Base-by-base conservation (phyloP, 2,888 invertebrate genomes). In the Drosophila multiciliata region DNA sequence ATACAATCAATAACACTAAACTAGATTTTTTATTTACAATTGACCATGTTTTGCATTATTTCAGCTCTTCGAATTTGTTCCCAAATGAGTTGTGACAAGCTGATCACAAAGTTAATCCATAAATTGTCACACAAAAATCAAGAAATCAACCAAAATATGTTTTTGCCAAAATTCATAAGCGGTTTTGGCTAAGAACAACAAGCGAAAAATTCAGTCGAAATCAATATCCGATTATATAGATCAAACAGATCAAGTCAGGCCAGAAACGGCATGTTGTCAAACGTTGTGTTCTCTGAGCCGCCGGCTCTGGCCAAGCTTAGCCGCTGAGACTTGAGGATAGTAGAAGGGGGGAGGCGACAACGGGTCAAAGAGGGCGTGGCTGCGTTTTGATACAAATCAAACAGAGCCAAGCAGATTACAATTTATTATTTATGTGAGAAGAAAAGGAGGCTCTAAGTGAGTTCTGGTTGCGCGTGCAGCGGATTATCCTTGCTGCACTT, bases 141-240 rank as follows among this genome's bases (percentile, higher is more conserved):
- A 75, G n/a, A 83, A 82, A 88, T 85, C 80, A 75, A 90, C 84
- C 91, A 91, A 91, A 91, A 91, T 91, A 91, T 91, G 89, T 80
- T 87, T 66, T 57, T n/a, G 75, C 68, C 82, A 64, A 80, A 75
- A 75, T 74, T 15, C 67, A 50, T 78, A 82, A 87, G 78, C 75
- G 81, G 38, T 67, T 74, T 57, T 40, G 48, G 20, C 52, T 57
- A 50, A 63, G 59, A 61, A 40, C 35, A 40, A 42, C 20, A 45
- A 50, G 48, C 48, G 29, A n/a, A 57, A 29, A 75, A 81, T 83
- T 91, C 86, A 75, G 60, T 74, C 71, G 90, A 87, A 90, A 87
- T 87, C 82, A 80, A 90, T 87, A 91, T 90, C 91, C 80, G 91
- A 79, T 91, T 91, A 91, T 79, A 68, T 89, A 88, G 84, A 83